Evolutionary conservation across 37 sponge, comb jelly and placozoan species (phyloP).

Genomic region (Corticium candelabrum): DNA sequence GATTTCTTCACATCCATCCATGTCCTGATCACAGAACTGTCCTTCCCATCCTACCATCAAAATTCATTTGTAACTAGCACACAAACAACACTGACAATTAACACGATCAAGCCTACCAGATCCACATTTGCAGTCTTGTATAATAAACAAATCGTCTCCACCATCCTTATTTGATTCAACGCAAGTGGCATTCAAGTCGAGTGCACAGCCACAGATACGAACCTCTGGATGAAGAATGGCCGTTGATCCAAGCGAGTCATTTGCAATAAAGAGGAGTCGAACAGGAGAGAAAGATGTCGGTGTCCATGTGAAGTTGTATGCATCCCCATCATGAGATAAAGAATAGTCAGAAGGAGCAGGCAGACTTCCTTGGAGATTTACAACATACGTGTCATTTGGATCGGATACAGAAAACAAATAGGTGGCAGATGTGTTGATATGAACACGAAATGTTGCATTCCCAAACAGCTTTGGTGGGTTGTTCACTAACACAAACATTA

Average conservation of each 20-base stretch:
- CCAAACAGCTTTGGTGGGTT: constrained; percentile 16
- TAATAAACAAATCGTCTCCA: neutral
- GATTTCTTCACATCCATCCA: constrained; percentile 41
- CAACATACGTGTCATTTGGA: neutral
- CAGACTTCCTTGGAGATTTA: constrained; percentile 5
- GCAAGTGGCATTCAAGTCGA: neutral
- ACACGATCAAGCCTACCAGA: neutral
- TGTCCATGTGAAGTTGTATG: constrained; percentile 21
- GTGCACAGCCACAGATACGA: neutral
- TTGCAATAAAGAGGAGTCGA: constrained; percentile 20
- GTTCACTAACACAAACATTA: constrained; percentile 10
- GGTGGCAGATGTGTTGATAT: neutral
- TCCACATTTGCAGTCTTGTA: neutral
- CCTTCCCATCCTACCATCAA: constrained; percentile 34
- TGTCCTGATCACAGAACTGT: constrained; percentile 34
- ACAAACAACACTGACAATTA: no score
- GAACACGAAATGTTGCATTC: neutral
- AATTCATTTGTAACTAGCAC: neutral
- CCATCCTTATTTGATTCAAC: neutral
- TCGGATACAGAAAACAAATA: constrained; percentile 8
- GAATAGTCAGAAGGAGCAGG: neutral
- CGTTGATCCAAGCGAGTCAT: constrained; percentile 2
- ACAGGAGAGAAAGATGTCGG: neutral
- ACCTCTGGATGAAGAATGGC: neutral
- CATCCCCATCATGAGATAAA: neutral